Base-by-base conservation (phyloP, 2,888 invertebrate species). In the Phragmatobia fuliginosa region DNA sequence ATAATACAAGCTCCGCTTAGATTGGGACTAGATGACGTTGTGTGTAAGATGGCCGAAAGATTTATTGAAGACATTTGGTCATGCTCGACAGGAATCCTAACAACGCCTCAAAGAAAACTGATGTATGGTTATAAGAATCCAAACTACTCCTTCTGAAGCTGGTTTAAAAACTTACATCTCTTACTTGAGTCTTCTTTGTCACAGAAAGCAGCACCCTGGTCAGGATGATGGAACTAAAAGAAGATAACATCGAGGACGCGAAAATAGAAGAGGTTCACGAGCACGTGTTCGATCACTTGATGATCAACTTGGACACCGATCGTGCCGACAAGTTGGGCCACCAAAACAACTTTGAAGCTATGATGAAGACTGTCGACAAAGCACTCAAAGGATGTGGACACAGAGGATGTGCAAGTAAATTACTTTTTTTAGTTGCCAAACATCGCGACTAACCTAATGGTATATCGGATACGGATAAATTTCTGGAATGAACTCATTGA, bases 201-300 rank as follows among this genome's bases (percentile, higher is more conserved):
- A 76, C 86, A 87, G 92, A 91, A 64, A 86, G 80, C 73, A 90
- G 89, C 74, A 89, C 87, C n/a, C 73, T 92, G 67, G 84, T 89
- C 14, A 84, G 89, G 32, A 81, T 92, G 76, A 77, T 92, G 25
- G 88, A 89, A 66, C 80, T 89, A n/a, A 88, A 88, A 70, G 89
- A 90, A 52, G 87, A 87, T 61, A 79, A 80, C 58, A 76, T 78
- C 68, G 79, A 81, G 61, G 79, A 80, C 7, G 76, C 82, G 2
- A 32, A 79, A 6, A 76, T 81, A 2, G 88, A 88, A 11, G 74
- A 84, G 3, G 71, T 91, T 69, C 81, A 87, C 66, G 84, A 84
- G 21, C 79, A 78, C 0, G 83, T 90, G 16, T 93, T 94, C 79
- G 88, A 91, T 59, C 80, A 72, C 11, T 87, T 90, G 63, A 76